Conservation (phyloP, 1,140 invertebrate species). For the Polyergus mexicanus region DNA sequence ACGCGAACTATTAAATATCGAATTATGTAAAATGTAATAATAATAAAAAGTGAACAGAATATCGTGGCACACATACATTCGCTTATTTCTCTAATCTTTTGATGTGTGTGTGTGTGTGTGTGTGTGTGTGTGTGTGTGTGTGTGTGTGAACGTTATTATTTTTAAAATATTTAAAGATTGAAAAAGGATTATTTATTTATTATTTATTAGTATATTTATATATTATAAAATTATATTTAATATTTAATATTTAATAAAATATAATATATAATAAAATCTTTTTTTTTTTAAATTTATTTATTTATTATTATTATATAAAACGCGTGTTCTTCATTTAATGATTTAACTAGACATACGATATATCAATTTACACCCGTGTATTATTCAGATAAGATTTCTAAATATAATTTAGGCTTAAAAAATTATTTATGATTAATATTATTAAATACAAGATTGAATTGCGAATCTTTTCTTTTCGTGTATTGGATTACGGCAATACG, state of each 20-base stretch:
- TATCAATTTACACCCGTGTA: not conserved
- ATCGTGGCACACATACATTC: not conserved
- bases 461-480: conserved; percentile 17
- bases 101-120: too few species aligned
- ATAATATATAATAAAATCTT: not conserved
- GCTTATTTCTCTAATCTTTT: not conserved
- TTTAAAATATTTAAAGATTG: too few species aligned
- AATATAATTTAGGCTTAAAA: not conserved
- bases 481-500: conserved; percentile 33
- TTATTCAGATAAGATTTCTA: not conserved
- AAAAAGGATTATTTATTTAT: too few species aligned
- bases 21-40: not conserved
- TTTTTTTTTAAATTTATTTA: too few species aligned
- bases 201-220: too few species aligned
- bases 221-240: too few species aligned
- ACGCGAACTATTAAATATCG: too few species aligned
- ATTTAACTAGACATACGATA: not conserved
- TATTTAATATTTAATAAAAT: not conserved
- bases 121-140: too few species aligned
- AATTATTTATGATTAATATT: not conserved
- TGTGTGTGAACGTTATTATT: not conserved
- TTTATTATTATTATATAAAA: too few species aligned
- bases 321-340: not conserved
- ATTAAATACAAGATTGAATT: conserved; percentile 13
- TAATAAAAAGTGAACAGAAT: not conserved